Percentiles rank a stretch among this genome's conserved stretches.
Evolutionary conservation across 2,113 vertebrate genomes (phyloP).

Genomic region (Prunella himalayana): DNA sequence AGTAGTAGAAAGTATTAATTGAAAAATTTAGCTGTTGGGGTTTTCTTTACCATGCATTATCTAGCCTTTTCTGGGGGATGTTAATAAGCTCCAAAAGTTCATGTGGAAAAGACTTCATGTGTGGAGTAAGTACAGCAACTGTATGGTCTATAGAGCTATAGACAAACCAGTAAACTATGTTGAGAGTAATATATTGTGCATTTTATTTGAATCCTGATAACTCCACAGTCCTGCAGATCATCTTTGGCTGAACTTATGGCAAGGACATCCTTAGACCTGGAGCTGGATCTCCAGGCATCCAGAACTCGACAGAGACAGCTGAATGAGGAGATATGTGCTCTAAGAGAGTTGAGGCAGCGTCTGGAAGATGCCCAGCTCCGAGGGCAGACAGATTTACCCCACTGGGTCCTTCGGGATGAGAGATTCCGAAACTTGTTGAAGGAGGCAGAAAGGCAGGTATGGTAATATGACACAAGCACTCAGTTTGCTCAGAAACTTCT

Average conservation of each 20-base stretch:
- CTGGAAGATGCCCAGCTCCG: slow-evolving; percentile 86
- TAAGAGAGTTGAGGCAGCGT: slow-evolving; percentile 89
- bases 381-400: slow-evolving; percentile 83
- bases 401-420: slow-evolving; percentile 91
- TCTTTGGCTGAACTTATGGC: slow-evolving; percentile 91
- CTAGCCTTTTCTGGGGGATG: not conserved
- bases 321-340: slow-evolving; percentile 87
- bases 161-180: not conserved
- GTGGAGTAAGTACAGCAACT: not conserved
- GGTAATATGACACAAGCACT: not conserved
- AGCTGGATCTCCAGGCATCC: slow-evolving; percentile 99
- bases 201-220: slow-evolving; percentile 10
- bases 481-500: not conserved
- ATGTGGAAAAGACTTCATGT: not conserved
- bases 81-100: not conserved
- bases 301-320: slow-evolving; percentile 92
- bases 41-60: not conserved
- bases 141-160: not conserved
- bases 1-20: not conserved
- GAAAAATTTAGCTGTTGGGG: not conserved
- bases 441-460: slow-evolving; percentile 96
- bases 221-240: slow-evolving; percentile 86
- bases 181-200: not conserved
- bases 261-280: slow-evolving; percentile 96
- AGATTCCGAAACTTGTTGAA: slow-evolving; percentile 86